Percentiles rank a stretch among this genome's conserved stretches.
Evolutionary conservation across 1,140 invertebrate species (phyloP).

Genomic region (Hetaerina americana): DNA sequence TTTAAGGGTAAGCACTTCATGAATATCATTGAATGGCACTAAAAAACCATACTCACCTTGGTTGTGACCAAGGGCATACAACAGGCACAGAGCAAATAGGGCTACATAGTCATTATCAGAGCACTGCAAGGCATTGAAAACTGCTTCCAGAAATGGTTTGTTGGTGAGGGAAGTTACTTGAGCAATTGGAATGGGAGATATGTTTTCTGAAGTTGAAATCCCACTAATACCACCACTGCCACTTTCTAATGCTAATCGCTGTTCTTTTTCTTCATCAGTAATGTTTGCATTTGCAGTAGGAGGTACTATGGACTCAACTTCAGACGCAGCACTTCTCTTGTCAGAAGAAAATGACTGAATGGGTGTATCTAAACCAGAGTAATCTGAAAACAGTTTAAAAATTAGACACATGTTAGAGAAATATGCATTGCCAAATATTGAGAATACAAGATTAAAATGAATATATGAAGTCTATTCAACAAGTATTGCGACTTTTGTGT

Average conservation of each 20-base stretch:
- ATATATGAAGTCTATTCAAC: too few relatives aligned
- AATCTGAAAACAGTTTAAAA: not conserved
- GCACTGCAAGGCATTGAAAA: conserved; percentile 68
- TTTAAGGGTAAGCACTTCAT: too few relatives aligned
- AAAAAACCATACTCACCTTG: conserved; percentile 51
- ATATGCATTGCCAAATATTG: too few relatives aligned
- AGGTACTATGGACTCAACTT: not conserved
- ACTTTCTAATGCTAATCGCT: conserved; percentile 41
- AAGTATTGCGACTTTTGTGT: too few relatives aligned
- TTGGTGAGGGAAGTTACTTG: conserved; percentile 29
- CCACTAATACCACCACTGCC: conserved; percentile 14
- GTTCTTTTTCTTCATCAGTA: conserved; percentile 83
- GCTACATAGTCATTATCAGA: conserved; percentile 88
- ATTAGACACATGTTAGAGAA: too few relatives aligned
- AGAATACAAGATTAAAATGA: too few relatives aligned
- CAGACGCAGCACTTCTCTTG: not conserved
- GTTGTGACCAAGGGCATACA: conserved; percentile 90
- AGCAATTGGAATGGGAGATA: not conserved
- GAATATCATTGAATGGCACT: too few relatives aligned
- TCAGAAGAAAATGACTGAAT: not conserved
- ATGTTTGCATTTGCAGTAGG: conserved; percentile 43
- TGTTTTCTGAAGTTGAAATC: not conserved
- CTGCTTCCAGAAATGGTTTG: conserved; percentile 78
- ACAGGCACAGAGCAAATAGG: conserved; percentile 79
- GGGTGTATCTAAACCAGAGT: not conserved